These are phyloP conservation scores for Pseudorhiza aurosa DNA, from an alignment of 30 jellyfish, hydroid and myxozoan species.

Conservation along the genomic window DNA sequence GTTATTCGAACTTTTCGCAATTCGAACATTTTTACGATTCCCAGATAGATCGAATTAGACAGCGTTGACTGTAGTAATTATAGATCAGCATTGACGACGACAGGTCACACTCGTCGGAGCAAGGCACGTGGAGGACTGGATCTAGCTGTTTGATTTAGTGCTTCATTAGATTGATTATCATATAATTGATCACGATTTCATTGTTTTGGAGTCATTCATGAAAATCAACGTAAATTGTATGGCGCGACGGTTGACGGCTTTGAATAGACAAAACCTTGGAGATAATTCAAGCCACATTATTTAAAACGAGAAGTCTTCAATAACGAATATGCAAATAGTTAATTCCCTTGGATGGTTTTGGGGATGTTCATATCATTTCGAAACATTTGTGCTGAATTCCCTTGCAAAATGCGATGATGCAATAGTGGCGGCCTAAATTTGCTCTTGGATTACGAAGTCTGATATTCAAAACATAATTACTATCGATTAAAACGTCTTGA, in stretches of 20 bases:
- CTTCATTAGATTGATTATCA: constrained; percentile 27
- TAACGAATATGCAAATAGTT: neutral
- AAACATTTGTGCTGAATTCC: constrained; percentile 46
- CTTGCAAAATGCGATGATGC: constrained; percentile 36
- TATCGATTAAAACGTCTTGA: constrained; percentile 67
- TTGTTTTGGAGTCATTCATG: constrained; percentile 15
- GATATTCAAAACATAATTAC: constrained; percentile 61
- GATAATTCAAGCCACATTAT: constrained; percentile 11
- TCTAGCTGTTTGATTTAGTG: constrained; percentile 1
- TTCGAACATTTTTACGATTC: too few relatives aligned
- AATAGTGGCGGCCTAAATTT: constrained; percentile 64
- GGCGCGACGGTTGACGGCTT: constrained; percentile 58
- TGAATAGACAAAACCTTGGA: constrained; percentile 16
- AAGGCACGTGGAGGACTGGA: constrained; percentile 22
- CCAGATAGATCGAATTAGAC: too few relatives aligned
- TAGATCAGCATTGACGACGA: too few relatives aligned
- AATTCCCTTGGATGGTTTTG: constrained; percentile 8
- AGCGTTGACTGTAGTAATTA: too few relatives aligned
- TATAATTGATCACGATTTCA: constrained; percentile 45
- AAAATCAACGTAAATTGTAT: constrained; percentile 40
- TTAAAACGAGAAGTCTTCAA: neutral
- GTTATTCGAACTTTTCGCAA: too few relatives aligned
- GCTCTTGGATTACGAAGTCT: constrained; percentile 61
- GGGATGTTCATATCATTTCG: constrained; percentile 17
- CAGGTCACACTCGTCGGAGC: too few relatives aligned